phyloP scores from a whole-genome alignment of 1,140 invertebrate species.

The Ceratosolen fusciceps region DNA sequence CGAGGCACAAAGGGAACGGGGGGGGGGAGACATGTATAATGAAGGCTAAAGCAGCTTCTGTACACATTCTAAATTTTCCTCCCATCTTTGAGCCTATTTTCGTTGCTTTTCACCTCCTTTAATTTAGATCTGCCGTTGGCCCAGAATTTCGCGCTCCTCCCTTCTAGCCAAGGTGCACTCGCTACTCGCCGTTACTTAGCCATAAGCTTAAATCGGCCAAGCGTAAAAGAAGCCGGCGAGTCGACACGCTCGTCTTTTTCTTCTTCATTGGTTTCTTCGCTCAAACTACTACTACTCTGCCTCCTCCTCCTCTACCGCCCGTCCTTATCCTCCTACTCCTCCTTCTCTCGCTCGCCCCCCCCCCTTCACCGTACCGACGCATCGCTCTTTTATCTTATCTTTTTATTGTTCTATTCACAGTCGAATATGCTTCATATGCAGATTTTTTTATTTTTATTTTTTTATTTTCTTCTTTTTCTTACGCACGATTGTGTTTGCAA shows the following conservation, averaged over 20 bases:
- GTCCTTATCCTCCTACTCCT: background rate
- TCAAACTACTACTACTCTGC: no score
- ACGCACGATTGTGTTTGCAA: background rate
- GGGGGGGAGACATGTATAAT: constrained; percentile 3
- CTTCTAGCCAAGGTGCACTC: no score
- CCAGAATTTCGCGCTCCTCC: constrained; percentile 20
- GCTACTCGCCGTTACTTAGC: no score
- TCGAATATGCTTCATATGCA: constrained; percentile 1
- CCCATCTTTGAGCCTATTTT: background rate
- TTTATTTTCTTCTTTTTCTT: no score
- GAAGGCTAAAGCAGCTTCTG: constrained; percentile 6
- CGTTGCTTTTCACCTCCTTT: background rate
- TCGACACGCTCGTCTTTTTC: constrained; percentile 15
- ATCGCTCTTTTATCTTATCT: background rate
- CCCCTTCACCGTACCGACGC: background rate
- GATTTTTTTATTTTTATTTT: no score
- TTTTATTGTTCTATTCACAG: constrained; percentile 27
- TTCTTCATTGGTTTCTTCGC: background rate
- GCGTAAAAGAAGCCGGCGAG: constrained; percentile 27
- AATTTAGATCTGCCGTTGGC: background rate
- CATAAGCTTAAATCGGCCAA: background rate
- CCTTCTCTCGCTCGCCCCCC: background rate
- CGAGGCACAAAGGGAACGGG: constrained; percentile 23
- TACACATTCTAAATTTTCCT: background rate
- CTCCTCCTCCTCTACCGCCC: background rate